Base-by-base conservation (phyloP, 23 tunicate genomes). In the Pegea sp. region DNA sequence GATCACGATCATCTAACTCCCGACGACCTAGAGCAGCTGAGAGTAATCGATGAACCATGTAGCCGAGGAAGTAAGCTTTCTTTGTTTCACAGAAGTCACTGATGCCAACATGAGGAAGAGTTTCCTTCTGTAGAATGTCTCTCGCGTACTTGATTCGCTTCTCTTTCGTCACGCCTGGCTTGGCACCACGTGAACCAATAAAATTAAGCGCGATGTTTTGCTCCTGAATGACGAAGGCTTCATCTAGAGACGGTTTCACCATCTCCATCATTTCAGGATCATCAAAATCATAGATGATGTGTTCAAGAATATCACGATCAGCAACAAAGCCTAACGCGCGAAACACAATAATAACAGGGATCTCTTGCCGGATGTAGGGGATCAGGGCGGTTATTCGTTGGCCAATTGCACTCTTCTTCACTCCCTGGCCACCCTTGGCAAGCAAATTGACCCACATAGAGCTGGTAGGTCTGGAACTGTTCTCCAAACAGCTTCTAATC, bases 261-360 rank as follows among this genome's bases (percentile, higher is more conserved):
- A 91, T 91, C 64, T 91, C 99, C 99, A 91, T 91, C 73, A 91
- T 78, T 64, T 91, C 99, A 3, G 99, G 99, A 58, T 91, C 99
- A 54, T 91, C 99, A 53, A 91, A 91, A 55, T 91, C 99, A 49
- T 91, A 91, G 34, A 91, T 84, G 54, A 91, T 86, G 56, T 91
- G 99, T 57, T 91, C 99, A 57, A 91, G 48, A 30, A 91, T 91
- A 42, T 91, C 99, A 22, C 99, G 76, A 50, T 91, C 99, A 1
- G 99, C 75, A 26, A 91, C 99, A 67, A 91, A 91, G 23, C 99
- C 99, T 26, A 91, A 78, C 22, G 99, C 99, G 8, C 99, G 77
- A 54, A 91, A 91, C 28, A 91, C 99, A 28, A 91, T 88, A 22
- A 91, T 91, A 20, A 91, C 79, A 0, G 99, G 99, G 58, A 84